phyloP scores from a whole-genome alignment of 2,113 vertebrate genomes.

The Alosa alosa region DNA sequence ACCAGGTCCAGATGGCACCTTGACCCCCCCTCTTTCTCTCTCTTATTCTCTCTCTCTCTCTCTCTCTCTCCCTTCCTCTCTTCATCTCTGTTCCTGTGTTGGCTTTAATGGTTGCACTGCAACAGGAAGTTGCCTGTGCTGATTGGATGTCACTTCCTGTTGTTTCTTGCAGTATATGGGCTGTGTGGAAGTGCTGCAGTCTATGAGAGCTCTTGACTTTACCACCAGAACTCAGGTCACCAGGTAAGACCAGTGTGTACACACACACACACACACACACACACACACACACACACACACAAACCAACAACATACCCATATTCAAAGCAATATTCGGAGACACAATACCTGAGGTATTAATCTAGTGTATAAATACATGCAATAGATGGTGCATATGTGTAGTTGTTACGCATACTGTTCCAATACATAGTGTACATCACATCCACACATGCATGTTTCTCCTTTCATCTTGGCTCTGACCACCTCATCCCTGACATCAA shows the following conservation, averaged over 20 bases:
- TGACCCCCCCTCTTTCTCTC: neutral
- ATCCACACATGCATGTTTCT: slow-evolving; percentile 1
- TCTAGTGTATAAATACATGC: neutral
- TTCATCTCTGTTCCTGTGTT: neutral
- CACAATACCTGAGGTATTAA: neutral
- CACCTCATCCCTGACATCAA: slow-evolving; percentile 26
- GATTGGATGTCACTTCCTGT: slow-evolving; percentile 8
- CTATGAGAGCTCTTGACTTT: slow-evolving; percentile 96
- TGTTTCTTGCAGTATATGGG: slow-evolving; percentile 81
- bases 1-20: neutral
- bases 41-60: neutral
- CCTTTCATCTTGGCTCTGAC: neutral
- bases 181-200: slow-evolving; percentile 95
- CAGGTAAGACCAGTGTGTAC: slow-evolving; percentile 73
- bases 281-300: slow-evolving; percentile 24
- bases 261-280: too few species aligned
- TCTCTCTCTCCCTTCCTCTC: neutral
- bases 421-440: neutral
- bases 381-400: neutral
- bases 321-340: too few species aligned
- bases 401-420: neutral
- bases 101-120: neutral
- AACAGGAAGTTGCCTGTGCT: neutral
- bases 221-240: slow-evolving; percentile 97
- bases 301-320: neutral